Evolutionary conservation across 2,888 invertebrate species (phyloP).

Genomic region (Listrodromus nycthemerus): DNA sequence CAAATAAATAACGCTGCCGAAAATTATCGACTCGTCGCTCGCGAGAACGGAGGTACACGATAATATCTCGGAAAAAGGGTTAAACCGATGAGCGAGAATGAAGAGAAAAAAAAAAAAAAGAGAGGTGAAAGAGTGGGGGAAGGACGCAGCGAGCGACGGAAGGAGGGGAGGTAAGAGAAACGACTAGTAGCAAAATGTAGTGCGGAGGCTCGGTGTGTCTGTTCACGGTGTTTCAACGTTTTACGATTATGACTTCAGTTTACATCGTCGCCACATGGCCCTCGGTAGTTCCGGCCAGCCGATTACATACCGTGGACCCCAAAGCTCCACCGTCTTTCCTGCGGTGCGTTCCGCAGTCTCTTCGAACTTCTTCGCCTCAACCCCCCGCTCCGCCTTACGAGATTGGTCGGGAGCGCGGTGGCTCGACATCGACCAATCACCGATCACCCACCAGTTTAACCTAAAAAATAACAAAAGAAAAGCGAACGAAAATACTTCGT

Average conservation of each 20-base stretch:
- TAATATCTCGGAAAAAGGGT: constrained; percentile 55
- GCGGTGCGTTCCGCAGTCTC: background rate
- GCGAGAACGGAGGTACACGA: constrained; percentile 19
- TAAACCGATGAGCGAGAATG: constrained; percentile 9
- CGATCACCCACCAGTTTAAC: too few relatives aligned
- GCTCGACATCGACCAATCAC: background rate
- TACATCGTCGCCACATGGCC: constrained; percentile 78
- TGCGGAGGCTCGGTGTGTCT: constrained; percentile 44
- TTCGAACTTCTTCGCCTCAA: background rate
- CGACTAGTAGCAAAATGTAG: constrained; percentile 48
- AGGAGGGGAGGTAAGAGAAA: constrained; percentile 22
- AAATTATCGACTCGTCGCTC: constrained; percentile 31
- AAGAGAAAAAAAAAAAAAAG: constrained; percentile 30
- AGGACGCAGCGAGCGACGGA: constrained; percentile 5
- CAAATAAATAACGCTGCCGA: constrained; percentile 48
- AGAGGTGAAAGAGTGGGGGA: background rate
- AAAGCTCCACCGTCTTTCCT: background rate
- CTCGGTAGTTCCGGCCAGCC: constrained; percentile 76
- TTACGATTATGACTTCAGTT: constrained; percentile 78
- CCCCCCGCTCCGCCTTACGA: too few relatives aligned
- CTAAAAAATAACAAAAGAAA: background rate
- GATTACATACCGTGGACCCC: constrained; percentile 68
- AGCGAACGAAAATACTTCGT: background rate
- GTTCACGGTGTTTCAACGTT: constrained; percentile 73
- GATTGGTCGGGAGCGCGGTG: too few relatives aligned